These are phyloP conservation scores for Phoxinus phoxinus DNA, from an alignment of 2,113 vertebrate species.

Conservation along the genomic window DNA sequence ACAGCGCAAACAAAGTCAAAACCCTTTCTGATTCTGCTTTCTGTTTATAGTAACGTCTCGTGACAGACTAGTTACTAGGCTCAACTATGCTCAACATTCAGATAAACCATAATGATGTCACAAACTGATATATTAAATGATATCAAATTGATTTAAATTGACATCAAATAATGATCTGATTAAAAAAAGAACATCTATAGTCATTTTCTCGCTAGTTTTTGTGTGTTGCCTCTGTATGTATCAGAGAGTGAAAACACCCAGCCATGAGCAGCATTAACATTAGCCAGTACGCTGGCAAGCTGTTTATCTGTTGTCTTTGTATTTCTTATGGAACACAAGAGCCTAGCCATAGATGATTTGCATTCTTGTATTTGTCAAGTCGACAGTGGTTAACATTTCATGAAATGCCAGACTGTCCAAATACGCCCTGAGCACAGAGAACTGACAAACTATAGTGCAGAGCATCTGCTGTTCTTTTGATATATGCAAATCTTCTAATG, in stretches of 20 bases:
- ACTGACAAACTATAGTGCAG: slow-evolving; percentile 24
- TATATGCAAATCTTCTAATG: slow-evolving; percentile 51
- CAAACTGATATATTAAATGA: neutral
- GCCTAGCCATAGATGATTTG: slow-evolving; percentile 11
- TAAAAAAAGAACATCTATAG: neutral
- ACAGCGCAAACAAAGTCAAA: neutral
- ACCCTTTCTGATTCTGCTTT: neutral
- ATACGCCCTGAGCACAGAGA: neutral
- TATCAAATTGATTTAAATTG: no score
- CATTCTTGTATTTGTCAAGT: slow-evolving; percentile 32
- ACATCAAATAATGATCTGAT: neutral
- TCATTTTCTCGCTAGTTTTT: neutral
- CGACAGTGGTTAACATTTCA: slow-evolving; percentile 45
- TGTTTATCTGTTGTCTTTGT: slow-evolving; percentile 36
- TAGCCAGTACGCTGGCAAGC: neutral
- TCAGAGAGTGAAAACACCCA: neutral
- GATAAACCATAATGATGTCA: neutral
- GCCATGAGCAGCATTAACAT: neutral
- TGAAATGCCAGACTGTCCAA: slow-evolving; percentile 7
- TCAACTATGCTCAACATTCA: neutral
- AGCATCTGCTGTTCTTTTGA: slow-evolving; percentile 35
- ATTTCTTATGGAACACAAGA: slow-evolving; percentile 20
- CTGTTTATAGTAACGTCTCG: neutral
- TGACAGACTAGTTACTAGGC: neutral
- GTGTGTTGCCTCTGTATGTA: neutral